Evolutionary conservation across 1,140 invertebrate genomes (phyloP).

Genomic region (Riptortus pedestris): DNA sequence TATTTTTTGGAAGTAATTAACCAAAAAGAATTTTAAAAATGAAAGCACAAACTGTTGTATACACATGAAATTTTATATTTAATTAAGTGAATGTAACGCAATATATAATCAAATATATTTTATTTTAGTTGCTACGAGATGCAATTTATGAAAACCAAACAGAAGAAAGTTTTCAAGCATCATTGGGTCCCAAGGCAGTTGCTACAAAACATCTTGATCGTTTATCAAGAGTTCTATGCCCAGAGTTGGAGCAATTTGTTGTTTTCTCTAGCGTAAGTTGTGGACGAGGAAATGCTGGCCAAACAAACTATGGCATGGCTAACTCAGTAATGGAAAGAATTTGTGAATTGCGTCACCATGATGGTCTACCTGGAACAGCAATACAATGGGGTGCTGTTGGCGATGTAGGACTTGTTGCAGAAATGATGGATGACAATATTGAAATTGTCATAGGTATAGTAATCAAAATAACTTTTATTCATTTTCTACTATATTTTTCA

Average conservation of each 20-base stretch:
- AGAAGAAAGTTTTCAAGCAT: constrained; percentile 43
- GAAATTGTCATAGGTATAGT: constrained; percentile 50
- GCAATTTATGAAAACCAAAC: constrained; percentile 52
- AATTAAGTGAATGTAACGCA: too few relatives aligned
- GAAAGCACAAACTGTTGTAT: too few relatives aligned
- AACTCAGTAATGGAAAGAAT: constrained; percentile 65
- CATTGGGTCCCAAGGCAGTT: constrained; percentile 47
- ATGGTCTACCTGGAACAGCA: constrained; percentile 52
- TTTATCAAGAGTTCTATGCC: constrained; percentile 45
- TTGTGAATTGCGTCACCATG: constrained; percentile 46
- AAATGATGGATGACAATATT: constrained; percentile 68
- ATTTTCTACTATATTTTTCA: too few relatives aligned
- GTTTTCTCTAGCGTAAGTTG: constrained; percentile 82
- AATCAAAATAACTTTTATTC: too few relatives aligned
- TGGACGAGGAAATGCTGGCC: constrained; percentile 78
- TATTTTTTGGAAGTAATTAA: too few relatives aligned
- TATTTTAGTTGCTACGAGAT: constrained; percentile 49
- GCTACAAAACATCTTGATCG: constrained; percentile 51
- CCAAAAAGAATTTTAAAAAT: too few relatives aligned
- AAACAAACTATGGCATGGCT: constrained; percentile 75
- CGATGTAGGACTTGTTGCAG: constrained; percentile 61
- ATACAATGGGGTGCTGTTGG: constrained; percentile 62
- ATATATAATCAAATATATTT: too few relatives aligned
- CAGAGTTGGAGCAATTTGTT: constrained; percentile 49
- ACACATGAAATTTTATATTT: too few relatives aligned